Base-by-base conservation (phyloP, 1,140 invertebrate species). In the Lethrus apterus region DNA sequence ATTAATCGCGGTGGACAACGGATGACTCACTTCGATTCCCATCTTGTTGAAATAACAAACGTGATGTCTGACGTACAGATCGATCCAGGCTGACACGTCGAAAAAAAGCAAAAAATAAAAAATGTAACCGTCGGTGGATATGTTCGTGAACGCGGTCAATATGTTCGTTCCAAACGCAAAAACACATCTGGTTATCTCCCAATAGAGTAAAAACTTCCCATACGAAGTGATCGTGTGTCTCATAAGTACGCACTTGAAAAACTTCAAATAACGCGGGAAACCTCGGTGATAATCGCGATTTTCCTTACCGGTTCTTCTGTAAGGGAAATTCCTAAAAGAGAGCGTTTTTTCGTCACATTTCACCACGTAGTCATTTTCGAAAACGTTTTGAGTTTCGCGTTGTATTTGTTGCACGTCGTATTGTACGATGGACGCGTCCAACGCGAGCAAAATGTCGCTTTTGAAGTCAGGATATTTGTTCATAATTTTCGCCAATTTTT, bases 11-110 rank as follows among this genome's bases (percentile, higher is more conserved):
- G 56, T 58, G 23, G 38, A 45, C 35, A 47, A 11, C 10, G 48
- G 44, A 21, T 51, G 52, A 10, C 23, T 35, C 1, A 56, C 44
- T 21, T 54, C 43, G 2, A 54, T 38, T 7, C 51, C 51, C 9
- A 48, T 46, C 8, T 46, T 31, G 19, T 58, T 53, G 36, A 44
- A 56, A 33, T 54, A 58, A 9, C 45, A 49, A 30, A 56, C 47
- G 13, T 50, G 44, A 14, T 56, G 43, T 3, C 51, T 23, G 2
- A 58, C 9, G 38, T 46, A 45, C n/a, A 55, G 54, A 38, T 54
- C 56, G 17, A 42, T 21, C 29, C 33, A 50, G 13, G 41, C 41
- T 9, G 46, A 43, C 3, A 45, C 23, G 29, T 55, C 54, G 24
- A 53, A n/a, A 24, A 35, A 29, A 14, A 44, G 5, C 7, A 49